Percentiles rank a stretch among this genome's conserved stretches.
Evolutionary conservation across 2,888 invertebrate genomes (phyloP).

Genomic region (Campaea margaritaria): DNA sequence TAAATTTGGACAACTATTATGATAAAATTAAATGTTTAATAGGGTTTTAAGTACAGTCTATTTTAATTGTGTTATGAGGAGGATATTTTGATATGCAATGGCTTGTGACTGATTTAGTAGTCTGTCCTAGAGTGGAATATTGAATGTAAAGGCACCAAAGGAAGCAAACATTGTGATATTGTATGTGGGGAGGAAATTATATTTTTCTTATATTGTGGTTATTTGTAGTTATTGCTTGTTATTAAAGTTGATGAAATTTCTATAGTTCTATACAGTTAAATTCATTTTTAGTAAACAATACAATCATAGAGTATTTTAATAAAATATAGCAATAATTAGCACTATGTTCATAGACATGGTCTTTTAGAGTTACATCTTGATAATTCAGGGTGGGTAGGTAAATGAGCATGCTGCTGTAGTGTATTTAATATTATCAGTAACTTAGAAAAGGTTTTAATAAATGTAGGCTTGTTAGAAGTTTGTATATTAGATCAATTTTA

Average conservation of each 20-base stretch:
- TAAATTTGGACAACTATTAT: conserved; percentile 23
- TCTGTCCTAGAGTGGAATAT: conserved; percentile 58
- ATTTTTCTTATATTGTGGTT: conserved; percentile 45
- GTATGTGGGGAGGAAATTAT: conserved; percentile 54
- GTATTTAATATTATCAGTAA: too few species aligned
- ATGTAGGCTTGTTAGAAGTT: too few species aligned
- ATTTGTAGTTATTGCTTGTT: conserved; percentile 16
- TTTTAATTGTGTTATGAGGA: conserved; percentile 22
- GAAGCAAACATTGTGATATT: conserved; percentile 71
- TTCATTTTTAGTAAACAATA: too few species aligned
- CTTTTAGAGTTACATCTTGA: too few species aligned
- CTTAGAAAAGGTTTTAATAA: too few species aligned
- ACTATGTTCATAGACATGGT: too few species aligned
- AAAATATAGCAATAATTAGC: too few species aligned
- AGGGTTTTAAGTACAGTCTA: conserved; percentile 17
- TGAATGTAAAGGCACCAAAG: conserved; percentile 66
- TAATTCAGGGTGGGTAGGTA: too few species aligned
- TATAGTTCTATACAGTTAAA: too few species aligned
- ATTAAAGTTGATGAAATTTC: background rate
- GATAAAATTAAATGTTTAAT: conserved; percentile 6
- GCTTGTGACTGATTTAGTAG: conserved; percentile 52
- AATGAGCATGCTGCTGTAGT: too few species aligned
- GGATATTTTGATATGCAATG: conserved; percentile 38
- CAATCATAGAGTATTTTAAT: too few species aligned
- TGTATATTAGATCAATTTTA: too few species aligned